phyloP scores from a whole-genome alignment of 2,113 vertebrate genomes.

The Ornithorhynchus anatinus region DNA sequence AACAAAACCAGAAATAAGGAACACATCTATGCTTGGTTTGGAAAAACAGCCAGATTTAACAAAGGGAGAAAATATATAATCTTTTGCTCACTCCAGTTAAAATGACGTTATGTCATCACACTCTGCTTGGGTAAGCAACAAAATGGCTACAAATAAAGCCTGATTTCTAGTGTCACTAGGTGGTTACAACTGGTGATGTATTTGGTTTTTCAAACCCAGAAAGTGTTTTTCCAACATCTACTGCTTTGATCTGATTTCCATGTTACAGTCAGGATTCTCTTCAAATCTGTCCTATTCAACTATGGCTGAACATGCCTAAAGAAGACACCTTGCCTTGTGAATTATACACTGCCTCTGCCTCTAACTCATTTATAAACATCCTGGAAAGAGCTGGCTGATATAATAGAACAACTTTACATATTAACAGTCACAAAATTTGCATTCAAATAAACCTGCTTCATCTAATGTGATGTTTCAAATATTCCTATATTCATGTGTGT shows the following conservation, averaged over 20 bases:
- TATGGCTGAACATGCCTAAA: constrained; percentile 9
- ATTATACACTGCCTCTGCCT: constrained; percentile 4
- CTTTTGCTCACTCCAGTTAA: constrained; percentile 18
- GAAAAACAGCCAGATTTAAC: constrained; percentile 9
- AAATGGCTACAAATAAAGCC: constrained; percentile 5
- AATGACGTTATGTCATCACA: constrained; percentile 23
- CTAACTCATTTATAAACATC: constrained; percentile 1
- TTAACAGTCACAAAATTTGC: neutral
- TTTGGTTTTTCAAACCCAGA: constrained; percentile 20
- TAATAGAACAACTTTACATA: neutral
- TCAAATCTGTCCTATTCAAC: constrained; percentile 4
- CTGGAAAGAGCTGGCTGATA: neutral
- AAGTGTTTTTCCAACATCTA: neutral
- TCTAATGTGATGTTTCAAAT: constrained; percentile 4
- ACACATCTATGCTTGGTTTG: neutral
- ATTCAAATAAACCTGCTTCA: neutral
- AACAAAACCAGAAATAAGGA: no score
- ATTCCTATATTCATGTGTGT: constrained; percentile 11
- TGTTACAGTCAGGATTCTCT: constrained; percentile 12
- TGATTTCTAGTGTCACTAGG: neutral
- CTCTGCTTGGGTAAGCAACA: neutral
- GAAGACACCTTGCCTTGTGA: neutral
- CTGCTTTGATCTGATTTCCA: neutral
- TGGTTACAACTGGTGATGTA: constrained; percentile 2
- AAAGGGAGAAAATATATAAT: neutral